These are phyloP conservation scores for Stenopsyche tienmushanensis DNA, from an alignment of 1,140 invertebrate species.

Conservation along the genomic window DNA sequence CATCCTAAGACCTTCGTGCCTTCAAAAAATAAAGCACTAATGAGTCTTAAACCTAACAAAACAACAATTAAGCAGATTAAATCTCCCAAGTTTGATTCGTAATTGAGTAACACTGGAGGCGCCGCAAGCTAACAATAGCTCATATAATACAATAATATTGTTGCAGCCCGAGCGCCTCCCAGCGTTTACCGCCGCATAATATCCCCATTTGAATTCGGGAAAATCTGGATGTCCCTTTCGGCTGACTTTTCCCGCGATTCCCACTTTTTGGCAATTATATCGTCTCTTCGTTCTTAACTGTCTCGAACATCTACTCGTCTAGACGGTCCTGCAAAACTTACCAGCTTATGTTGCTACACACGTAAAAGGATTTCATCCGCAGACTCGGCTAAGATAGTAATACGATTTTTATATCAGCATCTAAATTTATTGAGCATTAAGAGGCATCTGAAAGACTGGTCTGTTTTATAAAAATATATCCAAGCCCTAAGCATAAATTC, in stretches of 20 bases:
- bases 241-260: not conserved
- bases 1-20: not conserved
- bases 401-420: not conserved
- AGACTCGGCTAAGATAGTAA: not conserved
- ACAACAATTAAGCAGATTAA: not conserved
- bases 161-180: not conserved
- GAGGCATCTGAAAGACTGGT: too few species aligned
- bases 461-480: too few species aligned
- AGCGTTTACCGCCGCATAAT: not conserved
- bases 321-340: not conserved
- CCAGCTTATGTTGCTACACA: too few species aligned
- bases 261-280: not conserved
- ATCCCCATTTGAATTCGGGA: not conserved
- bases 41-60: not conserved
- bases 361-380: not conserved
- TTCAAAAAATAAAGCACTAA: not conserved
- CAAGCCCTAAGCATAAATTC: too few species aligned
- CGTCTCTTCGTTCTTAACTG: not conserved
- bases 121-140: not conserved
- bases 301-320: not conserved
- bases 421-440: not conserved
- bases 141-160: not conserved
- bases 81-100: not conserved
- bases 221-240: not conserved
- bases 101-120: conserved; percentile 1